Evolutionary conservation across 1,140 invertebrate genomes (phyloP).

Genomic region (Latrodectus geometricus): DNA sequence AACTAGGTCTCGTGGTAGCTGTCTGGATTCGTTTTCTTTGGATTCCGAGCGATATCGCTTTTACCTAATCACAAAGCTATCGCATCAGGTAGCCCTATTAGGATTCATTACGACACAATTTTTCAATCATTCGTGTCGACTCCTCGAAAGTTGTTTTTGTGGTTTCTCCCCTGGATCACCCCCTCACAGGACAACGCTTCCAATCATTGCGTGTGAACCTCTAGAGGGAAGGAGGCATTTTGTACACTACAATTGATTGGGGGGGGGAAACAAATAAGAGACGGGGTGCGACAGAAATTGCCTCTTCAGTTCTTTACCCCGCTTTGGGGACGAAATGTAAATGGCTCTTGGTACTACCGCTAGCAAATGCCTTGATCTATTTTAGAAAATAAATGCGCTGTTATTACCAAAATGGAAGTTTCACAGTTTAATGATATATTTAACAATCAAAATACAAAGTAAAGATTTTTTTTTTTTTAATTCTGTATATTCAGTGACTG

Average conservation of each 20-base stretch:
- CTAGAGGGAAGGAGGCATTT: not conserved
- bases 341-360: not conserved
- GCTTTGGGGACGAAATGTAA: not conserved
- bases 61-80: conserved; percentile 46
- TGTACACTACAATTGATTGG: conserved; percentile 10
- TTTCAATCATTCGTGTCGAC: conserved; percentile 53
- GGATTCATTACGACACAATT: conserved; percentile 56
- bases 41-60: conserved; percentile 29
- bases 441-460: not conserved
- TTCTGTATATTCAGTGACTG: no score
- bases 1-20: conserved; percentile 25
- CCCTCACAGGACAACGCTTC: conserved; percentile 3
- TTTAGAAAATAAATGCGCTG: not conserved
- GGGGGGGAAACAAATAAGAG: conserved; percentile 5
- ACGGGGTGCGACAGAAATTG: not conserved
- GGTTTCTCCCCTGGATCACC: conserved; percentile 4
- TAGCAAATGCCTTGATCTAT: not conserved
- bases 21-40: conserved; percentile 36
- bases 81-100: conserved; percentile 52
- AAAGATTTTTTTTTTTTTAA: no score
- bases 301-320: not conserved
- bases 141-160: conserved; percentile 8
- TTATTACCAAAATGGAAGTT: not conserved
- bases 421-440: not conserved
- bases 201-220: conserved; percentile 34